Conservation (phyloP, 2,888 invertebrate species). For the Phragmatobia fuliginosa region DNA sequence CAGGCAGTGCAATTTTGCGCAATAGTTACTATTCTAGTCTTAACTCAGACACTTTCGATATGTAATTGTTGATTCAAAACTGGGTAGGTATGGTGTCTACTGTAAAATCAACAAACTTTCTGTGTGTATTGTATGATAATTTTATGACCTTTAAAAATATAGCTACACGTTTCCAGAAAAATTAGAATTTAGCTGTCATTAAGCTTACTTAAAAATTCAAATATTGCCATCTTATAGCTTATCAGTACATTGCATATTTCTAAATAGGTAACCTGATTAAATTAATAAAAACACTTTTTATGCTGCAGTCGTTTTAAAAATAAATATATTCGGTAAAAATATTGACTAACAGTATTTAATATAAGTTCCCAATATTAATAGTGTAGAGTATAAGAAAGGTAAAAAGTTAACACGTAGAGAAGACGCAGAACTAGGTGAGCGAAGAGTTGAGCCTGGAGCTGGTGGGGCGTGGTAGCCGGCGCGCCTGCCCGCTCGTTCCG, state of each 20-base stretch:
- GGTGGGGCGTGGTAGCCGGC: constrained; percentile 72
- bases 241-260: constrained; percentile 28
- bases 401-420: constrained; percentile 41
- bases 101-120: background rate
- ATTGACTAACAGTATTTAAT: constrained; percentile 35
- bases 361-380: constrained; percentile 50
- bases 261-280: constrained; percentile 38
- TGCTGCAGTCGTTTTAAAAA: constrained; percentile 38
- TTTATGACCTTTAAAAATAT: constrained; percentile 1
- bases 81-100: background rate
- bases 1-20: constrained; percentile 84
- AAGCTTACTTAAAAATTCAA: constrained; percentile 23
- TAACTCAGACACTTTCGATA: constrained; percentile 75
- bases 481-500: constrained; percentile 75
- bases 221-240: constrained; percentile 22
- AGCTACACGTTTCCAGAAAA: constrained; percentile 15
- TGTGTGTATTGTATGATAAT: background rate
- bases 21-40: constrained; percentile 65
- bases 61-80: constrained; percentile 64
- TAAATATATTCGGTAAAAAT: constrained; percentile 37
- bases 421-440: constrained; percentile 71
- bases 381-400: constrained; percentile 50
- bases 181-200: constrained; percentile 34
- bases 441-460: constrained; percentile 78
- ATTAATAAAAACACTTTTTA: constrained; percentile 23